A percentile compares a stretch with the other conserved stretches of the same genome.
Conservation (phyloP, 1,140 invertebrate species). For the Bombus terrestris region DNA sequence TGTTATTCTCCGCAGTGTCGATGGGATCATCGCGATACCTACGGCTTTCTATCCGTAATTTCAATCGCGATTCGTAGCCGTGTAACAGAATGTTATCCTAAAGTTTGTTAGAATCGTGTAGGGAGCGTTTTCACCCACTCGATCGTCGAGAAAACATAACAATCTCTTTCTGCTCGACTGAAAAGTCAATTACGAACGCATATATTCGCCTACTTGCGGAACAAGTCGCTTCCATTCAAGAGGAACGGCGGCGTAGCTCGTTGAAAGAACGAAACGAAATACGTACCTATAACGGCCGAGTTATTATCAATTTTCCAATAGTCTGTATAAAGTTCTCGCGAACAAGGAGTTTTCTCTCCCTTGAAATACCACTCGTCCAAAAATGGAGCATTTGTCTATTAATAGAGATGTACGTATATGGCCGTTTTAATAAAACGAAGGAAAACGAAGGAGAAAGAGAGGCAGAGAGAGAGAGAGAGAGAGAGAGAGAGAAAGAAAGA, state of each 20-base stretch:
- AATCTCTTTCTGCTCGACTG: conserved; percentile 23
- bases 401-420: not conserved
- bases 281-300: not conserved
- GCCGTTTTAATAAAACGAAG: too few species aligned
- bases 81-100: conserved; percentile 45
- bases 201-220: conserved; percentile 2
- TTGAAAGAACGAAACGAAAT: not conserved
- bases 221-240: conserved; percentile 6
- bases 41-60: conserved; percentile 3
- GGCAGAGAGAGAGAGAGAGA: too few species aligned
- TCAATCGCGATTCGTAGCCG: not conserved
- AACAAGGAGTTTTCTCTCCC: not conserved
- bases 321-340: not conserved
- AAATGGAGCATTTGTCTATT: not conserved
- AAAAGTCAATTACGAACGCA: conserved; percentile 36
- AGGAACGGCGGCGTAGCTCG: not conserved
- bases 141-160: conserved; percentile 24
- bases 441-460: accelerated
- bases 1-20: not conserved
- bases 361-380: not conserved
- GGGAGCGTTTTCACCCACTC: conserved; percentile 45
- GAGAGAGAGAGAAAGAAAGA: not conserved
- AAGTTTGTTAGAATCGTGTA: conserved; percentile 41
- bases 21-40: conserved; percentile 2
- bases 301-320: conserved; percentile 12